A percentile compares a stretch with the other conserved stretches of the same genome.
phyloP scores from a whole-genome alignment of 35 echinoderm and acorn worm species.

The Patiria miniata region DNA sequence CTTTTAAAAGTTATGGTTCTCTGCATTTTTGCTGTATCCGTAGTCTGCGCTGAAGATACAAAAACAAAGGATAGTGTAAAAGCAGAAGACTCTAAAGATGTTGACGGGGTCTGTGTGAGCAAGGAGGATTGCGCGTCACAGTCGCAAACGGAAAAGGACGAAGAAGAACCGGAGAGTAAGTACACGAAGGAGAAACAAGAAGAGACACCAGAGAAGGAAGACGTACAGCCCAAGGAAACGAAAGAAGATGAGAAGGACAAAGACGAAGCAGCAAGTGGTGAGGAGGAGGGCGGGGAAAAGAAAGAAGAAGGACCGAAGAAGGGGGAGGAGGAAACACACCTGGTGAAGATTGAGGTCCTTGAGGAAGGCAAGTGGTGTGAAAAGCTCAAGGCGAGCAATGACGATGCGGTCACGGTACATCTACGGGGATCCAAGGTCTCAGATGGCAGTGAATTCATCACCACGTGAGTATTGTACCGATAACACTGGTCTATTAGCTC shows the following conservation, averaged over 20 bases:
- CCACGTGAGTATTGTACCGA: constrained; percentile 44
- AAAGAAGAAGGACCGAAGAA: background rate
- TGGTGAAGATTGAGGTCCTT: background rate
- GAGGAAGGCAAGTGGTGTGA: background rate
- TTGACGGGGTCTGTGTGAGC: background rate
- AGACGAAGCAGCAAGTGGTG: background rate
- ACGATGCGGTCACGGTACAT: constrained; percentile 38
- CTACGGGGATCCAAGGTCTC: constrained; percentile 29
- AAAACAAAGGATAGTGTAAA: too few species aligned
- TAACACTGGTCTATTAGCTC: background rate
- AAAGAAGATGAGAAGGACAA: background rate
- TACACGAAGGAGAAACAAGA: too few species aligned
- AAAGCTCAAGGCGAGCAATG: background rate
- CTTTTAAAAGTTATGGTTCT: too few species aligned
- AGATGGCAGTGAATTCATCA: constrained; percentile 28
- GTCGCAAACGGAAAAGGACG: background rate
- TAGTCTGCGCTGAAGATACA: too few species aligned
- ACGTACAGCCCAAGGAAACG: background rate
- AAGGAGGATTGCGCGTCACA: background rate
- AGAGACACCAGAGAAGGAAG: too few species aligned
- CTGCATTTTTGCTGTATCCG: too few species aligned
- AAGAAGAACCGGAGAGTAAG: background rate
- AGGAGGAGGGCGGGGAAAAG: background rate
- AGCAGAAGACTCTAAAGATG: too few species aligned
- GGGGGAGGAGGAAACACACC: constrained; percentile 11